Conservation (phyloP, 35 echinoderm and acorn worm genomes). For the Hemicentrotus pulcherrimus region DNA sequence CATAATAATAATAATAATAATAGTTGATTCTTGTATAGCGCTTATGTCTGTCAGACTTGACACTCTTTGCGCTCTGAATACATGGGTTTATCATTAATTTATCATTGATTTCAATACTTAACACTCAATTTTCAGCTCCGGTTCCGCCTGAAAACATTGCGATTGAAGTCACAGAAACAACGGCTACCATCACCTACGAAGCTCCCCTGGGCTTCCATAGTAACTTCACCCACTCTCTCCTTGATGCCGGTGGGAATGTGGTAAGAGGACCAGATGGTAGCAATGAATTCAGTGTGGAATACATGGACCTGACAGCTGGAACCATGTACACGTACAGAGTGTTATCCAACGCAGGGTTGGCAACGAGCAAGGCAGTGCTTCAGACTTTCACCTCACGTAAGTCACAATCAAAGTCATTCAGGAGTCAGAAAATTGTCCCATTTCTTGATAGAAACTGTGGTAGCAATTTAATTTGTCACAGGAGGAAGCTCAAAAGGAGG, state of each 20-base stretch:
- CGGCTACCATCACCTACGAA: not conserved
- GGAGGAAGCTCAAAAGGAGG: no score
- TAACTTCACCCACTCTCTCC: not conserved
- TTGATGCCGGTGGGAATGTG: not conserved
- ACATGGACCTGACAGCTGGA: not conserved
- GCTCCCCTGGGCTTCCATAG: not conserved
- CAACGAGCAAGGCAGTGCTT: not conserved
- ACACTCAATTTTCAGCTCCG: not conserved
- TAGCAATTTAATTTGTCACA: no score
- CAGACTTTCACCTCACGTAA: not conserved
- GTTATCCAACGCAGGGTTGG: not conserved
- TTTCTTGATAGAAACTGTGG: no score
- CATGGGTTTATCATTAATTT: not conserved
- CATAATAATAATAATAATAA: no score
- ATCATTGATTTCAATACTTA: not conserved
- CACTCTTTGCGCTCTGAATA: no score
- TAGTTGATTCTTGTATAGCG: no score
- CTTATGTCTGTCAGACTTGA: no score
- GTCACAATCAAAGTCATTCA: not conserved
- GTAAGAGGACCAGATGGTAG: not conserved
- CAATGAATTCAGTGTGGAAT: not conserved
- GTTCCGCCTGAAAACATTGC: conserved; percentile 1
- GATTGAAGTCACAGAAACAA: not conserved
- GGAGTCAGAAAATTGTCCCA: no score
- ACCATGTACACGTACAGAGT: not conserved